A percentile compares a stretch with the other conserved stretches of the same genome.
phyloP scores from a whole-genome alignment of 2,113 vertebrate species.

The sheep (Ovis aries) region DNA sequence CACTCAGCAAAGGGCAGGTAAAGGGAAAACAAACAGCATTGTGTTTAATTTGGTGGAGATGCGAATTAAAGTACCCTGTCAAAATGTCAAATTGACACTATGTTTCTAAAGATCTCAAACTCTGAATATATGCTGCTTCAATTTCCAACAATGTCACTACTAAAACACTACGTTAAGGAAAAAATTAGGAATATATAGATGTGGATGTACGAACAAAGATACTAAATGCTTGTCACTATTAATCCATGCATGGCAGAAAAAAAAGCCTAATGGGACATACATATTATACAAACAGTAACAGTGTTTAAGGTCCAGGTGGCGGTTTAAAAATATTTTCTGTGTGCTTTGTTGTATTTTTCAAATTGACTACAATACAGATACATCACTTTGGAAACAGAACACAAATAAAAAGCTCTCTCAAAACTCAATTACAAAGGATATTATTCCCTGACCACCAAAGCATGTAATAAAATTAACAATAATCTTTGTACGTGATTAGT shows the following conservation, averaged over 20 bases:
- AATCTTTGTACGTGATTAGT: background rate
- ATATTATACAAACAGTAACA: background rate
- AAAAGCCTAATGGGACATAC: background rate
- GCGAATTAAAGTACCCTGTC: constrained; percentile 10
- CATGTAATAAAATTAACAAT: background rate
- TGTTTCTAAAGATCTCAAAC: background rate
- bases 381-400: background rate
- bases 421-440: background rate
- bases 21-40: background rate
- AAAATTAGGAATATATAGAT: background rate
- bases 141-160: background rate
- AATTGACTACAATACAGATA: background rate
- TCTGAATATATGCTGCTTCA: background rate
- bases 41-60: background rate
- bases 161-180: background rate
- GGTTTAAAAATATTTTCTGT: background rate
- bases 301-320: background rate
- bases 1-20: background rate
- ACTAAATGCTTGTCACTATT: background rate
- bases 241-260: accelerated
- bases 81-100: background rate
- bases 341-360: background rate
- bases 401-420: background rate
- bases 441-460: background rate
- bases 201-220: background rate